Evolutionary conservation across 2,888 invertebrate genomes (phyloP), one percentile per base, ranked within the genome.

Genomic region (Hedya salicella): DNA sequence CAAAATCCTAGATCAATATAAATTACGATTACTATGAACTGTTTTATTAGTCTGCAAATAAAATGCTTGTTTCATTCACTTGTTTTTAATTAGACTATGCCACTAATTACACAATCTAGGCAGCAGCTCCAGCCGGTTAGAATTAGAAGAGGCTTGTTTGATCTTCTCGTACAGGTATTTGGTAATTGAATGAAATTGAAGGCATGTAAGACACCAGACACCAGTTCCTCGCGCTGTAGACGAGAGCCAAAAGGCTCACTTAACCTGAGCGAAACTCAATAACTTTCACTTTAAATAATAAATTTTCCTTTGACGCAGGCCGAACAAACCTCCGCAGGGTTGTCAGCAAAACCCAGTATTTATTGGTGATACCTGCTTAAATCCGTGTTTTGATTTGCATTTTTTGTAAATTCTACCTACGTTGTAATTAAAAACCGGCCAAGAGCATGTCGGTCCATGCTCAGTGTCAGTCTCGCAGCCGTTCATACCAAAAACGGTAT

Each of bases 201-300:
- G 79, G 75, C 78, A 85, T 78, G 77, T 78, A 79, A 80, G 78
- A 78, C 78, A 80, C 75, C 74, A 76, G 80, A 83, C 85, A 80
- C 81, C 83, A 76, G 73, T 78, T 77, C 78, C 80, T 78, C 81
- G 78, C 78, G 74, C 81, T 82, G 76, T 78, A 81, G 78, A 75
- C 82, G 76, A 87, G 76, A 87, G 85, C 87, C 88, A 88, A 89
- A 88, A 89, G 88, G 86, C 82, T 87, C 88, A 89, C 89, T 90
- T 89, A 89, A 88, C 89, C 89, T 89, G 86, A 87, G 87, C 85
- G 88, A 87, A 89, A 90, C 87, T 90, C 88, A 88, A 89, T 90
- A 89, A 90, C 87, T 87, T 90, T 88, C 89, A 87, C 86, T 88
- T 87, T 88, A 89, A 90, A 89, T 89, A 89, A 89, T 89, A 90